Percentiles rank a stretch among this genome's conserved stretches.
Conservation (phyloP, 2,113 vertebrate genomes). For the Neolamprologus variostigma region DNA sequence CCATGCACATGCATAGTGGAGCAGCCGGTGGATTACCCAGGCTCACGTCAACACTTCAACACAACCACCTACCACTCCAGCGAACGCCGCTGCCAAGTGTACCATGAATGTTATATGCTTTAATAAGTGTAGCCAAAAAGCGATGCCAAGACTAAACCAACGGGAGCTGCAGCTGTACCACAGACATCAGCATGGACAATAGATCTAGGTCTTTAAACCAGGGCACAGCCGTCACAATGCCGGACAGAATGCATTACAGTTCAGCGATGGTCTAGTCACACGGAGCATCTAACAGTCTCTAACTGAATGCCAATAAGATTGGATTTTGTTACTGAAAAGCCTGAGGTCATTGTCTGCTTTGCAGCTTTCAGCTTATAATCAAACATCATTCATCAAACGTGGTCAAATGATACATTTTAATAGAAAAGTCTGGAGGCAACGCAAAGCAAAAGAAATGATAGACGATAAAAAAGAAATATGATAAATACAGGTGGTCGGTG, state of each 20-base stretch:
- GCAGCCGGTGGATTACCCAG: conserved; percentile 60
- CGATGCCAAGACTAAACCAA: conserved; percentile 42
- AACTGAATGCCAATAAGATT: conserved; percentile 18
- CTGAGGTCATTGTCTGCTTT: conserved; percentile 5
- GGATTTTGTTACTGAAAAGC: conserved; percentile 12
- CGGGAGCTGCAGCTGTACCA: conserved; percentile 40
- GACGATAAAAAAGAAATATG: not conserved
- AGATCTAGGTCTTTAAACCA: conserved; percentile 23
- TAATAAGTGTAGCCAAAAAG: conserved; percentile 54
- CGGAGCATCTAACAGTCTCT: not conserved
- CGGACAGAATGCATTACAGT: conserved; percentile 28
- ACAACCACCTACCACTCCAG: conserved; percentile 23
- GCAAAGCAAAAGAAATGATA: not conserved
- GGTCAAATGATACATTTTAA: not conserved
- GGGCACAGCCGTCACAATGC: conserved; percentile 2
- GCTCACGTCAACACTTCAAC: conserved; percentile 22
- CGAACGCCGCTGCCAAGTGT: conserved; percentile 32
- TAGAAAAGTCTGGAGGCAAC: not conserved
- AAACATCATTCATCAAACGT: not conserved
- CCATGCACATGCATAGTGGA: conserved; percentile 30
- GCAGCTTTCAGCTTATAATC: not conserved
- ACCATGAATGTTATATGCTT: conserved; percentile 46
- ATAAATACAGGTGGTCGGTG: not conserved
- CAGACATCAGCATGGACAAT: conserved; percentile 42
- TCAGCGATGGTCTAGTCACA: conserved; percentile 12